Evolutionary conservation across 1,140 invertebrate species (phyloP), one percentile per base, ranked within the genome.

Genomic region (Palaemon carinicauda): DNA sequence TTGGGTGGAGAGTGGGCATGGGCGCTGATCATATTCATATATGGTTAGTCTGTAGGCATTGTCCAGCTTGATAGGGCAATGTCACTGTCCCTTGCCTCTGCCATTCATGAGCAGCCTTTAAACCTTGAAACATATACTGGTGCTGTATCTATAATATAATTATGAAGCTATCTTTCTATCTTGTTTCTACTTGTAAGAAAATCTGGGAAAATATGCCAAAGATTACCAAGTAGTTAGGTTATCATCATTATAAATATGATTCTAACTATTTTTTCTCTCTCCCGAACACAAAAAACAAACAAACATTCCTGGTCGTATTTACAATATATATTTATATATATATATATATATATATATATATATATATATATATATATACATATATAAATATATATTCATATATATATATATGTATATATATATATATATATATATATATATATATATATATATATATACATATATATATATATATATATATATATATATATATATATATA

Each of bases 331-430:
- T 79, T 53, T 4, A 54, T 54, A 14, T 27, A 54, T 19, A 53
- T 79, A 21, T 21, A 33, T 78, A 15, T 5, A 75, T 75, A 71
- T 21, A 71, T 71, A 71, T 21, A 74, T 74, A 74, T 9, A 21
- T 74, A 74, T 27, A 74, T 27, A 73, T 24, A 74, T 21, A 17
- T 27, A 41, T 74, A 74, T 27, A 73, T 73, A 73, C 19, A 73
- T 73, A 73, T 24, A 73, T 73, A 73, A 29, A 73, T 73, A 73
- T 73, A 73, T 73, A 73, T 73, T 29, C 33, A 73, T 73, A 73
- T 73, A 73, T 73, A 73, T 73, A 73, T 73, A 73, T 73, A 73
- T 73, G 33, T 73, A 73, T 73, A 73, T 73, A 73, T 73, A 73
- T 73, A 73, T 73, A 73, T 24, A 73, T 27, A 27, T 24, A 73